Evolutionary conservation across 2,888 invertebrate species (phyloP).

Genomic region (Girardia tigrina): DNA sequence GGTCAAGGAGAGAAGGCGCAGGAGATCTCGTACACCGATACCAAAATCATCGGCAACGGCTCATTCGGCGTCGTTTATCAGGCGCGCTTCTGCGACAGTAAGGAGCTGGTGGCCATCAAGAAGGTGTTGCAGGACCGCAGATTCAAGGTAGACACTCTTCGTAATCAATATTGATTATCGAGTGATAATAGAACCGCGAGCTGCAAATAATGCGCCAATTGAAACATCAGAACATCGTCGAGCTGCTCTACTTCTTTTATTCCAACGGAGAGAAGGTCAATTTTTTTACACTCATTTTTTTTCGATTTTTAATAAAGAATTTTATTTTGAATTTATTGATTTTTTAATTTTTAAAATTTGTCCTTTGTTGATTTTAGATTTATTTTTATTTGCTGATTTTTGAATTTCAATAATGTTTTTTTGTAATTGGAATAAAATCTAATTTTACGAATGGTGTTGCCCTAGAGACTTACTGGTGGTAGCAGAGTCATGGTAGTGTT

Average conservation of each 20-base stretch:
- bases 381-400: too few species aligned
- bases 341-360: too few species aligned
- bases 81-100: constrained; percentile 85
- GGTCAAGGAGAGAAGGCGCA: constrained; percentile 84
- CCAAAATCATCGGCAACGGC: constrained; percentile 98
- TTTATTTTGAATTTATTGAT: too few species aligned
- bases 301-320: too few species aligned
- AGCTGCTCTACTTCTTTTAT: constrained; percentile 99
- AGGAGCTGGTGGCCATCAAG: constrained; percentile 95
- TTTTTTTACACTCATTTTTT: too few species aligned
- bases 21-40: constrained; percentile 95
- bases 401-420: too few species aligned
- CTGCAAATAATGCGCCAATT: constrained; percentile 98
- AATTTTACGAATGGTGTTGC: too few species aligned
- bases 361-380: too few species aligned
- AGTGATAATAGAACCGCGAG: constrained; percentile 81
- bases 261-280: constrained; percentile 99
- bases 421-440: too few species aligned
- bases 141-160: constrained; percentile 87
- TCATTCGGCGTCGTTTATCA: constrained; percentile 99
- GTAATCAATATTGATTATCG: too few species aligned
- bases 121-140: constrained; percentile 99
- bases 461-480: too few species aligned
- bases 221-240: constrained; percentile 99
- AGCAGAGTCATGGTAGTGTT: too few species aligned